Conservation (phyloP, 2,888 invertebrate genomes). For the Cosmorhoe ocellata region DNA sequence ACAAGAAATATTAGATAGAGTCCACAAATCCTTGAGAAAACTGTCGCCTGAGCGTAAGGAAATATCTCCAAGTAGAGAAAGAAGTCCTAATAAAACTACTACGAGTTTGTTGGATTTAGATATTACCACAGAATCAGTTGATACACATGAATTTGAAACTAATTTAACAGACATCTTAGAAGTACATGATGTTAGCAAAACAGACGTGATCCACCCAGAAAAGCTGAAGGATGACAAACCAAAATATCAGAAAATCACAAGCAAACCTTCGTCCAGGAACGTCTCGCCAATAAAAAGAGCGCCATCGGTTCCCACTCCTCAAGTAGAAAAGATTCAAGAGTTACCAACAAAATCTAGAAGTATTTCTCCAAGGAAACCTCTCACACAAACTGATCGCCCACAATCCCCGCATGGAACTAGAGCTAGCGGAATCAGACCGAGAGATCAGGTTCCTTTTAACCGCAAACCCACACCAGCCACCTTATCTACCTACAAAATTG, state of each 20-base stretch:
- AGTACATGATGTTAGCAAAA: constrained; percentile 34
- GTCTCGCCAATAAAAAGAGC: constrained; percentile 64
- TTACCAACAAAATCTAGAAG: constrained; percentile 58
- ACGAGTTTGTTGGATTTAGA: constrained; percentile 57
- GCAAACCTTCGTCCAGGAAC: constrained; percentile 57
- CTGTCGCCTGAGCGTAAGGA: constrained; percentile 65
- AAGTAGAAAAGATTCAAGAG: constrained; percentile 47
- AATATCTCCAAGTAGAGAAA: constrained; percentile 56
- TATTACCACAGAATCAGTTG: constrained; percentile 35
- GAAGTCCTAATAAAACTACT: constrained; percentile 53
- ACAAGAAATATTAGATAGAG: constrained; percentile 64
- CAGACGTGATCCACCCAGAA: constrained; percentile 22
- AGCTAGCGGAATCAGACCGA: constrained; percentile 55
- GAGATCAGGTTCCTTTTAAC: constrained; percentile 52
- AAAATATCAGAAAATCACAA: constrained; percentile 47
- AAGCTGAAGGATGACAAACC: constrained; percentile 43
- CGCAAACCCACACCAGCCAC: constrained; percentile 56
- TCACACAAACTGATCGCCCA: constrained; percentile 54
- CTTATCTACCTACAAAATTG: constrained; percentile 54
- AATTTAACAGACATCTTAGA: constrained; percentile 34
- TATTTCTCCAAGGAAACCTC: constrained; percentile 65
- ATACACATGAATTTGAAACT: constrained; percentile 26
- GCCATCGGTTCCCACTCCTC: constrained; percentile 35
- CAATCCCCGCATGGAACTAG: constrained; percentile 67
- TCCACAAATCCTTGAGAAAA: constrained; percentile 66